Base-by-base conservation (phyloP, 2,888 invertebrate species). In the Suillia variegata region DNA sequence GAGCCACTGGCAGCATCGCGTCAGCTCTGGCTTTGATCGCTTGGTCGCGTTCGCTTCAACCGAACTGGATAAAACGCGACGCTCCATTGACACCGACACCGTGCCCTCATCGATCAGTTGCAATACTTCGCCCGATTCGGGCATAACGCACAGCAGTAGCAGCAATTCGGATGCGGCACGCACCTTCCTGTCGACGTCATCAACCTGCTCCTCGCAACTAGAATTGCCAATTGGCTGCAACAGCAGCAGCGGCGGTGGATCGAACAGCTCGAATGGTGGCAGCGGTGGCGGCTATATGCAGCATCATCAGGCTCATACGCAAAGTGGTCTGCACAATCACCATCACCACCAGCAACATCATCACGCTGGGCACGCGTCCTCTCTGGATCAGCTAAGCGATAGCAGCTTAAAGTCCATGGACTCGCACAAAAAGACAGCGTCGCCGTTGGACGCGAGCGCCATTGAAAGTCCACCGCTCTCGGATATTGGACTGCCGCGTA, bases 41-140 rank as follows among this genome's bases (percentile, higher is more conserved):
- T 85, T 96, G 73, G 93, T 96, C 68, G 95, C 94, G 61, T 93
- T 95, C 79, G 96, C 96, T 52, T 94, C 95, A 42, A 94, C 93
- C 15, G 96, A 96, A 76, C 85, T 95, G 79, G 94, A 93, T 82
- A 89, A 94, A 76, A 87, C 93, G 60, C 87, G 93, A 62, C 86
- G 93, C 62, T 93, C 93, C 42, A 89, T 90, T 0, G 93, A 94
- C 82, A 91, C 91, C 70, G 87, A 85, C 55, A 81, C 78, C 21
- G 82, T 81, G 49, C 82, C 81, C 42, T 77, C 80, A 2, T 80
- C 80, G 1, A 79, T 81, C 5, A 87, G 90, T 72, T 90, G 90
- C 78, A 93, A 93, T 80, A 93, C 93, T 51, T 93, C 93, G 67
- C 93, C 94, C 12, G 94, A 93, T 83, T 91, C 91, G 50, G 94